Conservation (phyloP, 2,113 vertebrate species). For the Mus musculus region DNA sequence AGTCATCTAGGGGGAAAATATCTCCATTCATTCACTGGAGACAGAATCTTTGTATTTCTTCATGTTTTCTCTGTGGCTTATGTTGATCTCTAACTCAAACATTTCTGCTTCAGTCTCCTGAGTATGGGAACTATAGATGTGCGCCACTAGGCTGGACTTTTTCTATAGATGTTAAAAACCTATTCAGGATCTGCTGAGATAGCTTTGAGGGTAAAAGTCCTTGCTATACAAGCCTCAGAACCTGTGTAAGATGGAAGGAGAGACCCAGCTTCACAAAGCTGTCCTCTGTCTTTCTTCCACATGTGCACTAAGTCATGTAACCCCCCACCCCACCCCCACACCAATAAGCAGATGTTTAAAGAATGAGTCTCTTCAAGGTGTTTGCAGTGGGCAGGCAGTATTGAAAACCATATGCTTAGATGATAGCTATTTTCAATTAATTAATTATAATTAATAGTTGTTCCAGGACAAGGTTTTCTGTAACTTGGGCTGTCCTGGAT, state of each 20-base stretch:
- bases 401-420: conserved; percentile 30
- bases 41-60: background rate
- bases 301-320: background rate
- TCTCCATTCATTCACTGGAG: background rate
- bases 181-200: background rate
- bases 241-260: background rate
- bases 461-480: background rate
- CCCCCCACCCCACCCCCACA: background rate
- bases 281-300: background rate
- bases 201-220: background rate
- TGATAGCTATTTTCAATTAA: background rate
- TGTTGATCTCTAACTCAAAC: background rate
- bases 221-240: background rate
- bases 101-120: background rate
- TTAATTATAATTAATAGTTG: background rate
- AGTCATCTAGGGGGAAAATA: background rate
- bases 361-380: background rate
- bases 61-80: background rate
- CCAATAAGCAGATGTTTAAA: background rate
- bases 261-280: background rate
- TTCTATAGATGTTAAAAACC: background rate
- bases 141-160: too few species aligned
- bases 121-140: background rate
- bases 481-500: background rate
- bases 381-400: background rate